Percentiles rank a stretch among this genome's conserved stretches.
Conservation (phyloP, 2,113 vertebrate species). For the Periophthalmus modestus region DNA sequence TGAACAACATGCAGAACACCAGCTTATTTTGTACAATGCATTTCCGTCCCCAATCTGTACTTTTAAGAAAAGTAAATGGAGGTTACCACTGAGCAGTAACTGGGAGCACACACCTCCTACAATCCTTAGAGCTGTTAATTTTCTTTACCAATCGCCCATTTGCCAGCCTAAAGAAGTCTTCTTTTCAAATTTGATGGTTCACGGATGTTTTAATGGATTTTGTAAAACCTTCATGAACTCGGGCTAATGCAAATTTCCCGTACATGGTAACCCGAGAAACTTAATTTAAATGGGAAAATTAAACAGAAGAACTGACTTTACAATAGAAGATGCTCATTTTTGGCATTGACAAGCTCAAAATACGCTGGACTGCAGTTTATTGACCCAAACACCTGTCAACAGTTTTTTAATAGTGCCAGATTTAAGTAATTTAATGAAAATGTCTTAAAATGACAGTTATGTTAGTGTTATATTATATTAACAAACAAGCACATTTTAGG, state of each 20-base stretch:
- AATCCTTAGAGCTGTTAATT: constrained; percentile 32
- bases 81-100: constrained; percentile 35
- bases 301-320: constrained; percentile 28
- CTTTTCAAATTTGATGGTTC: constrained; percentile 40
- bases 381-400: neutral
- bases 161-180: constrained; percentile 45
- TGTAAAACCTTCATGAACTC: constrained; percentile 41
- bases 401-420: neutral
- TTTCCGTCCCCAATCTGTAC: constrained; percentile 39
- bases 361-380: neutral
- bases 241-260: constrained; percentile 49
- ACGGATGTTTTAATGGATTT: constrained; percentile 35
- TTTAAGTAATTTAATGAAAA: neutral
- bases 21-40: neutral
- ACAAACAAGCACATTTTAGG: no score
- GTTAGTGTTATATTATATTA: no score
- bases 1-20: neutral
- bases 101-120: constrained; percentile 19
- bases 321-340: constrained; percentile 14
- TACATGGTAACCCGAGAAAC: constrained; percentile 18
- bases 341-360: constrained; percentile 4
- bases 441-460: neutral
- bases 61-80: constrained; percentile 35
- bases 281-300: constrained; percentile 54
- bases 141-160: constrained; percentile 34